Base-by-base conservation (phyloP, 2,113 vertebrate genomes). In the Urocolius indicus region DNA sequence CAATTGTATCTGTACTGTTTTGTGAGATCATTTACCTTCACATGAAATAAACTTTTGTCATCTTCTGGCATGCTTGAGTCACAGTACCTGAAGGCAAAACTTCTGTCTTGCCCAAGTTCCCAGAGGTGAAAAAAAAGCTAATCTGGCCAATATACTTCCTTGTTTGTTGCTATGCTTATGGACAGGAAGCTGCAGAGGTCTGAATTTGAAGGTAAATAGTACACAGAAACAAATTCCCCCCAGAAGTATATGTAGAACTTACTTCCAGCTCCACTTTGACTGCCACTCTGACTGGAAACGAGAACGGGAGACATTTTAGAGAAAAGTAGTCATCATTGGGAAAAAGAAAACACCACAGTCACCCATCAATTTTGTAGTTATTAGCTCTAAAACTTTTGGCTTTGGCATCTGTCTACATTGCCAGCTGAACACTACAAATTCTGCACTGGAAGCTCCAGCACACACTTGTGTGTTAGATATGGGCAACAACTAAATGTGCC, bases 191-290 rank as follows among this genome's bases (percentile, higher is more conserved):
- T 66, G 21, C 32, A 58, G 76, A 82, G 30, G 17, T 62, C 77
- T 89, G 67, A 12, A 83, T 77, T 41, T 92, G 32, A 81, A 41
- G 17, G 8, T 55, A 77, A 95, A 32, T n/a, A 61, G 52, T 55
- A 54, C 13, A 61, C 2, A 65, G 34, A 72, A 87, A 89, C 9
- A 82, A 26, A 2, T 45, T 10, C 20, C 49, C 29, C 20, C 10
- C 7, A 27, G 55, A 83, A 22, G 36, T 10, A 3, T 72, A 87
- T 36, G 8, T 21, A 52, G 67, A 59, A 49, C 98, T 96, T 98
- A 99, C 99, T 98, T 98, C 94, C 98, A 84, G 85, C 57, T 95
- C 90, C 96, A 69, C 91, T 74, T 61, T 84, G 97, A 93, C 94
- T 95, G 81, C 90, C 95, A 26, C 45, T 79, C 21, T 94, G 96